Base-by-base conservation (phyloP, 2,797 vertebrate genomes). In the Cygnus olor region DNA sequence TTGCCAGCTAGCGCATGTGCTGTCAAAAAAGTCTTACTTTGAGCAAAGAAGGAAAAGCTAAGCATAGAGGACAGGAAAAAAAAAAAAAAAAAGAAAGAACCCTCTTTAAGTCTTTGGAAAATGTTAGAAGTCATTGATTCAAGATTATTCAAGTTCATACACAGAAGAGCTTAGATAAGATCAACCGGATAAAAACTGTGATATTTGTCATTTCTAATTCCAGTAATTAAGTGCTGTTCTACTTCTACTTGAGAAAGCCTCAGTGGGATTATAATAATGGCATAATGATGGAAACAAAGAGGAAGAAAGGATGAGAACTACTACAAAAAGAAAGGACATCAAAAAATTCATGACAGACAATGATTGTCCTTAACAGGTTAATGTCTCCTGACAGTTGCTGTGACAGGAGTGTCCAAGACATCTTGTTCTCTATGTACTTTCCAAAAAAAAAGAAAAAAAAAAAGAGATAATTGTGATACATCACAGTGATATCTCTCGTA, bases 181-280 rank as follows among this genome's bases (percentile, higher is more conserved):
- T 96, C 95, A 97, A 94, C 96, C 10, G n/a, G 93, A 97, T 98
- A 97, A 97, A 98, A 98, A 95, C 72, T 76, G 90, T 97, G 97
- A 97, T 98, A 97, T 98, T 98, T 98, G 96, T 98, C 92, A 97
- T 98, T 97, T 98, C 83, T 97, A 97, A 97, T 97, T 98, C 97
- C 57, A 25, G 95, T 98, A 98, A 98, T 98, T 98, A 98, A 98
- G 96, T 97, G 96, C 95, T 96, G 86, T 92, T 97, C 95, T 98
- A 92, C 51, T 98, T 98, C 97, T 97, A 96, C 96, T 98, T 97
- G 97, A 97, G 97, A 96, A 97, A 78, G 96, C 89, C 97, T 96
- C 98, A 85, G 63, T 97, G 98, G 98, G 95, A 98, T 98, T 97
- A 96, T 97, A 96, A 96, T 97, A 98, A 97, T 97, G 97, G 96